These are phyloP conservation scores for Brachyptera risi DNA, from an alignment of 2,888 invertebrate species.

Conservation along the genomic window DNA sequence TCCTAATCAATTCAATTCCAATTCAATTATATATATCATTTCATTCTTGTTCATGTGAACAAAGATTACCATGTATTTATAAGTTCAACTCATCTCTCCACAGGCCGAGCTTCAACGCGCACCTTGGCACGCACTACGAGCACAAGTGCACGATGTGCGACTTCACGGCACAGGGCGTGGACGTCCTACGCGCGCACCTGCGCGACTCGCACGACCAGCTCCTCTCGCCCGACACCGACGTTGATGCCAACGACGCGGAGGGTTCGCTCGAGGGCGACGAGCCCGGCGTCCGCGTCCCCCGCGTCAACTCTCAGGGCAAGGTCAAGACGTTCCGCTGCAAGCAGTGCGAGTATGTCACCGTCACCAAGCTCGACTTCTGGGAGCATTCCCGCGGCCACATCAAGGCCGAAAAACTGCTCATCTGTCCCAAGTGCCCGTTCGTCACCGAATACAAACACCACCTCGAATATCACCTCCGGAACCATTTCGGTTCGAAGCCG, in stretches of 20 bases:
- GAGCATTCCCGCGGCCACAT: conserved; percentile 88
- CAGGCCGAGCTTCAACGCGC: conserved; percentile 49
- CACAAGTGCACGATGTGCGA: conserved; percentile 52
- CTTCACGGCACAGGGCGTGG: conserved; percentile 51
- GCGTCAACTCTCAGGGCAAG: conserved; percentile 75
- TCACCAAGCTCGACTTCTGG: conserved; percentile 92
- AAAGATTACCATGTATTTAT: too few species aligned
- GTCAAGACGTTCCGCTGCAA: conserved; percentile 90
- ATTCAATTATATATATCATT: too few species aligned
- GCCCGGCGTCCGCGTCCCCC: conserved; percentile 54
- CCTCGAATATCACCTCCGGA: conserved; percentile 92
- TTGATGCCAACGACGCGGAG: conserved; percentile 26
- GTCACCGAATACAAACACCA: conserved; percentile 99
- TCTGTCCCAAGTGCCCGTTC: conserved; percentile 91
- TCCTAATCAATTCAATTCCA: too few species aligned
- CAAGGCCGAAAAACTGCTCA: conserved; percentile 84
- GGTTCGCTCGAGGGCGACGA: conserved; percentile 48
- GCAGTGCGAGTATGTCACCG: conserved; percentile 79
- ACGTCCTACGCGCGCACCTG: conserved; percentile 48
- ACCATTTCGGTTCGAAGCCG: conserved; percentile 93
- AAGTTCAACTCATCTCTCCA: conserved; percentile 9
- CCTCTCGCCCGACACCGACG: conserved; percentile 23
- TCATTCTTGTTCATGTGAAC: too few species aligned
- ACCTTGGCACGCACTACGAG: conserved; percentile 53
- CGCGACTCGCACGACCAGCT: conserved; percentile 47